Conservation (phyloP, 2,888 invertebrate species). For the Macaria liturata region DNA sequence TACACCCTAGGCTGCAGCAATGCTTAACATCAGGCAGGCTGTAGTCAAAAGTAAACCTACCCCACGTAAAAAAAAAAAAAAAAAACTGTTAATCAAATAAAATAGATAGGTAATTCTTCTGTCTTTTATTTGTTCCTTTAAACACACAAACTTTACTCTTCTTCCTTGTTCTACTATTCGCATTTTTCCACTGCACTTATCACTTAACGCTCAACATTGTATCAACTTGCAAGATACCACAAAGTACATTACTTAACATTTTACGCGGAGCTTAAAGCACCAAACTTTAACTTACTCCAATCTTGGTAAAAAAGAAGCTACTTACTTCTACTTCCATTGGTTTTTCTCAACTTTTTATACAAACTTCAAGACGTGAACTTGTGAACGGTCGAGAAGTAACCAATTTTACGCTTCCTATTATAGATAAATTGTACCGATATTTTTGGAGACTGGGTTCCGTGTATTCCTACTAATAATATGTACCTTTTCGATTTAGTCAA, state of each 20-base stretch:
- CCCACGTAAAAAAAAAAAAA: no score
- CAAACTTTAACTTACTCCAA: constrained; percentile 11
- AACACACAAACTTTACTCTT: no score
- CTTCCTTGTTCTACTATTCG: no score
- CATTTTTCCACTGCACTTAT: not conserved
- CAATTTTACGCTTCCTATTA: constrained; percentile 16
- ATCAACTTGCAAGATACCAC: constrained; percentile 4
- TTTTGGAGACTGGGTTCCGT: constrained; percentile 3
- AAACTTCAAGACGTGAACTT: constrained; percentile 13
- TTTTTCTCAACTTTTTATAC: constrained; percentile 13
- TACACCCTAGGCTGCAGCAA: no score
- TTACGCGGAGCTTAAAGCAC: constrained; percentile 8
- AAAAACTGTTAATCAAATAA: no score
- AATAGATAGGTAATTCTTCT: no score
- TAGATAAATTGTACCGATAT: not conserved
- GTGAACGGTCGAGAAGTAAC: constrained; percentile 21
- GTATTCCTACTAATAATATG: not conserved
- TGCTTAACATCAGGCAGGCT: no score
- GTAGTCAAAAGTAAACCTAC: no score
- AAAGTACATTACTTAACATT: constrained; percentile 8
- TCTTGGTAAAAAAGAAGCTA: constrained; percentile 11
- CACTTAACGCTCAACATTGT: not conserved
- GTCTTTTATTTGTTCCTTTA: no score
- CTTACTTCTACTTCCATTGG: not conserved
- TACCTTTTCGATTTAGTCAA: no score